Conservation (phyloP, 2,888 invertebrate species). For the Andrena hattorfiana region DNA sequence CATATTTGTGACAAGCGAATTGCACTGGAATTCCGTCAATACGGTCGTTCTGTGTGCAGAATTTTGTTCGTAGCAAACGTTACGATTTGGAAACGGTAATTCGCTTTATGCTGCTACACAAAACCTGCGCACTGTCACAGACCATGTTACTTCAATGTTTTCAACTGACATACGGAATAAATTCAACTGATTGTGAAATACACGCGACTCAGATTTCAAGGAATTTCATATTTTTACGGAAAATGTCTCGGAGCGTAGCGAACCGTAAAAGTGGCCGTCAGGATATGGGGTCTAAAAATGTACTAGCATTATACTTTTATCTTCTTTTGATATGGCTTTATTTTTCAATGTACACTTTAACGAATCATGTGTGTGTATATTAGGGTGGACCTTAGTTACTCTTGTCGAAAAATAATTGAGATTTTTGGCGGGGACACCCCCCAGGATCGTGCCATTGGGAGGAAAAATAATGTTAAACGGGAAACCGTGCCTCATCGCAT, state of each 20-base stretch:
- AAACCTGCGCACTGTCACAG: conserved; percentile 45
- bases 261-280: neutral
- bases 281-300: neutral
- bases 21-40: neutral
- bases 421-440: no score
- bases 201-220: neutral
- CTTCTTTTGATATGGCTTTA: neutral
- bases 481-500: no score
- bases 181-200: neutral
- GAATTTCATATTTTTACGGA: neutral
- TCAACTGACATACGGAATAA: no score
- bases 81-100: conserved; percentile 35
- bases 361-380: neutral
- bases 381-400: no score
- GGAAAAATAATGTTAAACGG: no score
- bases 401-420: no score
- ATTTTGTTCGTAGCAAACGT: conserved; percentile 17
- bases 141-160: conserved; percentile 14
- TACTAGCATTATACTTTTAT: neutral
- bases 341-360: neutral
- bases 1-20: conserved; percentile 70
- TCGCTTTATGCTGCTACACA: conserved; percentile 28
- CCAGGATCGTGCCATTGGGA: no score
- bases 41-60: conserved; percentile 2
- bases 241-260: neutral